Evolutionary conservation across 2,113 vertebrate species (phyloP).

Genomic region (Solea solea): DNA sequence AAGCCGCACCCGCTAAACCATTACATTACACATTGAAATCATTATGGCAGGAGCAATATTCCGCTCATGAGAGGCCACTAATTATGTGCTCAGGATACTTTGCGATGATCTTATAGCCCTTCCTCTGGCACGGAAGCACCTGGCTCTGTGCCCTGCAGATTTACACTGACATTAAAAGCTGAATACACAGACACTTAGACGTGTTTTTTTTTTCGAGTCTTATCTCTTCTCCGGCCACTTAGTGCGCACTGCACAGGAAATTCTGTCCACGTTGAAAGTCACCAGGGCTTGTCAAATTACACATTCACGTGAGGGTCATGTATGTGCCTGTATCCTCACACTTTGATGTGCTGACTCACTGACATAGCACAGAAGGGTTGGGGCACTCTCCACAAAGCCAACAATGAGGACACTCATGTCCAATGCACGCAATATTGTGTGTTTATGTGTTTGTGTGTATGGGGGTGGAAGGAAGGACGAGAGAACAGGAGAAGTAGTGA

Average conservation of each 20-base stretch:
- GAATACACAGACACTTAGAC: neutral
- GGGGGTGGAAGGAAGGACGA: conserved; percentile 3
- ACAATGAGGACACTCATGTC: conserved; percentile 53
- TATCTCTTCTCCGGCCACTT: neutral
- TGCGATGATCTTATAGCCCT: neutral
- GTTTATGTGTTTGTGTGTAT: neutral
- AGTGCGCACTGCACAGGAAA: neutral
- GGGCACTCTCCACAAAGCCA: conserved; percentile 35
- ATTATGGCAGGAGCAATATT: conserved; percentile 50
- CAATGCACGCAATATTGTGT: conserved; percentile 33
- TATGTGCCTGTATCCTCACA: conserved; percentile 44
- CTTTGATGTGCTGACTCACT: conserved; percentile 67
- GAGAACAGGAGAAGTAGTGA: neutral
- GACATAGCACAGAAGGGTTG: conserved; percentile 56
- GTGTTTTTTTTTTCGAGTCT: neutral
- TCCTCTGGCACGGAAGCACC: conserved; percentile 46
- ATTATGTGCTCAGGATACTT: conserved; percentile 63
- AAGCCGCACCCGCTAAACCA: conserved; percentile 50
- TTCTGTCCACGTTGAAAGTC: conserved; percentile 5
- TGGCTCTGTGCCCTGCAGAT: conserved; percentile 16
- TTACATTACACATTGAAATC: conserved; percentile 69
- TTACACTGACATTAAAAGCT: conserved; percentile 9
- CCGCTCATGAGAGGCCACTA: conserved; percentile 35
- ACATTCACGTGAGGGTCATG: conserved; percentile 49
- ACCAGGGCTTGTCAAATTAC: conserved; percentile 33